Conservation (phyloP, 2,797 vertebrate species). For the Rachycentron canadum region DNA sequence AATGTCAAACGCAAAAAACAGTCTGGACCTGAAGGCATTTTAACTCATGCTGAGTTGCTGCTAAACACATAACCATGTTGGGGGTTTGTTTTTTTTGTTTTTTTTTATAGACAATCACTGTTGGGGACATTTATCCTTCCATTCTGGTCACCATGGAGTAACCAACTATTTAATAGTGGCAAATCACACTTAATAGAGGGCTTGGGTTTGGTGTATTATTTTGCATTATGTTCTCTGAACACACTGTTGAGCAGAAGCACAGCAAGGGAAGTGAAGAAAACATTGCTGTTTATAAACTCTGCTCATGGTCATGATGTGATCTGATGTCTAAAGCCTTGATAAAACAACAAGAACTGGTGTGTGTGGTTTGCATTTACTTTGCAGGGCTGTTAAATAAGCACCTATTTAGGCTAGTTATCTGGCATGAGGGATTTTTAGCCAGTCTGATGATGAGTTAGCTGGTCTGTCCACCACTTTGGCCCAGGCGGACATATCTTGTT, state of each 20-base stretch:
- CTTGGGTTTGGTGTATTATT: conserved; percentile 10
- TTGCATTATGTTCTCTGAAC: conserved; percentile 8
- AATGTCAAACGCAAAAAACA: conserved; percentile 36
- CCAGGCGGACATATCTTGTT: neutral
- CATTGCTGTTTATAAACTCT: neutral
- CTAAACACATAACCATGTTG: conserved; percentile 4
- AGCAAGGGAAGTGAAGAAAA: neutral
- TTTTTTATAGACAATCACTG: neutral
- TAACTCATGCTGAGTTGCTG: conserved; percentile 11
- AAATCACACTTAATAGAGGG: conserved; percentile 2
- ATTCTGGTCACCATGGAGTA: neutral
- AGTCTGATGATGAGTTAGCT: too few species aligned
- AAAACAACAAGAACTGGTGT: too few species aligned
- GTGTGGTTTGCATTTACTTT: too few species aligned
- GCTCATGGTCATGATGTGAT: neutral
- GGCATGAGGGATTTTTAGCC: too few species aligned
- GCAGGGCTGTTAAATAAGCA: too few species aligned
- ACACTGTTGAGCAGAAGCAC: neutral
- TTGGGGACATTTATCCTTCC: conserved; percentile 2
- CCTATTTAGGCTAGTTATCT: too few species aligned
- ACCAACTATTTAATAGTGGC: neutral
- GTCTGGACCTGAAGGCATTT: conserved; percentile 15
- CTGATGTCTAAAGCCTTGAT: neutral
- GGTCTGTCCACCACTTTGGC: too few species aligned
- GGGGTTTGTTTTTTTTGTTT: neutral